phyloP scores from a whole-genome alignment of 2,113 vertebrate species.

The Microtus oregoni region DNA sequence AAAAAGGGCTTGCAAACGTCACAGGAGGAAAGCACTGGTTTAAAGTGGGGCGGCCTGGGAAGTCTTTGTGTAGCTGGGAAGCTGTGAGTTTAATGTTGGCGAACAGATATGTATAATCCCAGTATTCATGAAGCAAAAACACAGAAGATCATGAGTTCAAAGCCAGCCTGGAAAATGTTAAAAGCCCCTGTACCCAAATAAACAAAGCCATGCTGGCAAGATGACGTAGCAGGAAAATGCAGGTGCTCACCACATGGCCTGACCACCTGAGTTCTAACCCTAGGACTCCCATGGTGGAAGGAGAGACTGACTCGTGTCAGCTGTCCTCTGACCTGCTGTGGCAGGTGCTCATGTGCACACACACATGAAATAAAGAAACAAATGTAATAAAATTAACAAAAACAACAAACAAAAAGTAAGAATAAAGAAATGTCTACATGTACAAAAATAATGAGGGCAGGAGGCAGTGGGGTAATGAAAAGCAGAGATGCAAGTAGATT shows the following conservation, averaged over 20 bases:
- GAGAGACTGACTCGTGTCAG: no score
- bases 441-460: neutral
- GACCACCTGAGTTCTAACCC: neutral
- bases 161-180: neutral
- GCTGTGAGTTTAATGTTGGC: neutral
- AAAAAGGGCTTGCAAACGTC: neutral
- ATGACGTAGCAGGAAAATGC: neutral
- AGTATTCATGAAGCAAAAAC: neutral
- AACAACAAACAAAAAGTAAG: neutral
- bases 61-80: neutral
- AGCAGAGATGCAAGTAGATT: neutral
- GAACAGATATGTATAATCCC: neutral
- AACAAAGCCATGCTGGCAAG: no score
- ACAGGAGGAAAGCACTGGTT: slow-evolving; percentile 5
- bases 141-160: neutral
- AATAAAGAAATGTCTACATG: neutral
- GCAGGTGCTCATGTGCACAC: neutral
- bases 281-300: neutral
- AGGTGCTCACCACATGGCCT: neutral
- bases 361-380: neutral
- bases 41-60: neutral
- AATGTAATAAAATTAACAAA: neutral
- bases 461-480: neutral
- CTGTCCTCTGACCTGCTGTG: neutral
- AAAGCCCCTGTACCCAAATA: no score